Evolutionary conservation across 1,140 invertebrate species (phyloP), one percentile per base, ranked within the genome.

Genomic region (Drosophila pandora): DNA sequence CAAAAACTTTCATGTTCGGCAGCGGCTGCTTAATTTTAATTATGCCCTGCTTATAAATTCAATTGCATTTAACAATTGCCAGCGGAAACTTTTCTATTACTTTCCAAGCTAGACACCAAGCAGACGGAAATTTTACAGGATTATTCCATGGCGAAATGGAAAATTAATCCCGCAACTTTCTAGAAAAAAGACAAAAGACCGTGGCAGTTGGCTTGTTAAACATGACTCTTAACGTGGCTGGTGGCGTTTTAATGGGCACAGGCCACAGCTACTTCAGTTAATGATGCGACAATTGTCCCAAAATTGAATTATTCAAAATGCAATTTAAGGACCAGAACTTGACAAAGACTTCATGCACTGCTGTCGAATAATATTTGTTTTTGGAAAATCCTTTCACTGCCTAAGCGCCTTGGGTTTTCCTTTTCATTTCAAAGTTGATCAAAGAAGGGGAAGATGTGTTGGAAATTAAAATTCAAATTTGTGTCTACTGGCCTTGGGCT

Each of bases 61-160:
- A 87, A 87, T 87, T 87, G 75, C 82, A 67, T 82, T 87, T 88
- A 87, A 87, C 82, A 87, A 87, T 87, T 88, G 76, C 79, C 80
- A 85, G 25, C 6, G 39, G 23, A 83, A 83, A 79, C 23, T 84
- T 85, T 67, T 13, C 8, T 41, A 28, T 70, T 60, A 53, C 34
- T 55, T 13, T 10, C 21, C 7, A 28, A 32, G 12, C 58, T 64
- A 78, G 75, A 69, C 54, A 50, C n/a, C 56, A 25, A 62, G 65
- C 81, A 85, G 81, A 74, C 81, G 52, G 28, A 71, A 65, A 58
- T 58, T 75, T 74, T 60, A 76, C 61, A 75, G 72, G 82, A 85
- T 85, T 85, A 87, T 82, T 82, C 77, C 58, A 34, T 59, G 48
- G 48, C 47, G 21, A 81, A 87, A 85, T 82, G 58, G 82, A 63